phyloP scores from a whole-genome alignment of 1,140 invertebrate genomes.

The Alviniconcha marisindica region DNA sequence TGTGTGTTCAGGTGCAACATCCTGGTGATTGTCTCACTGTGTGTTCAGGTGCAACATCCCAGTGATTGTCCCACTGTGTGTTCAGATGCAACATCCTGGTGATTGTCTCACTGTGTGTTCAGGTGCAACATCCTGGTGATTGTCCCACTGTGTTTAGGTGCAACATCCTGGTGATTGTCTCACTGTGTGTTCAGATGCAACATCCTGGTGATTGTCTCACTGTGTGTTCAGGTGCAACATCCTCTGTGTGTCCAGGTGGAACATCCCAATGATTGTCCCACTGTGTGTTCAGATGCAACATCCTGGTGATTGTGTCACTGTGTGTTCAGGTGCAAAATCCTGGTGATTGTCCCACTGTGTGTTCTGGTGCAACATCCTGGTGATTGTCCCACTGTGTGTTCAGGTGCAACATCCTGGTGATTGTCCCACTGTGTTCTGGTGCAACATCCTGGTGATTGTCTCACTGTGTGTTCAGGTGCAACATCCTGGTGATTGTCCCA shows the following conservation, averaged over 20 bases:
- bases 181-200: slow-evolving; percentile 60
- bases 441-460: no score
- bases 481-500: slow-evolving; percentile 73
- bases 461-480: slow-evolving; percentile 59
- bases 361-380: no score
- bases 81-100: no score
- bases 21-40: slow-evolving; percentile 4
- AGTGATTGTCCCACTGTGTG: no score
- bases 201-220: slow-evolving; percentile 69
- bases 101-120: slow-evolving; percentile 14
- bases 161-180: background rate
- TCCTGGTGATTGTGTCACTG: background rate
- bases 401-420: slow-evolving; percentile 72
- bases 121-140: slow-evolving; percentile 73
- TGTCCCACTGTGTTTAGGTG: no score
- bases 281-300: no score
- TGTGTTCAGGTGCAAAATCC: slow-evolving; percentile 69
- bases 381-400: slow-evolving; percentile 16
- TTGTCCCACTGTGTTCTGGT: no score
- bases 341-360: slow-evolving; percentile 72
- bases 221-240: no score
- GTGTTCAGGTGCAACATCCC: slow-evolving; percentile 71
- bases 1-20: no score
- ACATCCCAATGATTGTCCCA: slow-evolving; percentile 73
- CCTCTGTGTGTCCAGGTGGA: slow-evolving; percentile 60